Evolutionary conservation across 2,888 invertebrate genomes (phyloP), one percentile per base, ranked within the genome.

Genomic region (Graphium colonna): DNA sequence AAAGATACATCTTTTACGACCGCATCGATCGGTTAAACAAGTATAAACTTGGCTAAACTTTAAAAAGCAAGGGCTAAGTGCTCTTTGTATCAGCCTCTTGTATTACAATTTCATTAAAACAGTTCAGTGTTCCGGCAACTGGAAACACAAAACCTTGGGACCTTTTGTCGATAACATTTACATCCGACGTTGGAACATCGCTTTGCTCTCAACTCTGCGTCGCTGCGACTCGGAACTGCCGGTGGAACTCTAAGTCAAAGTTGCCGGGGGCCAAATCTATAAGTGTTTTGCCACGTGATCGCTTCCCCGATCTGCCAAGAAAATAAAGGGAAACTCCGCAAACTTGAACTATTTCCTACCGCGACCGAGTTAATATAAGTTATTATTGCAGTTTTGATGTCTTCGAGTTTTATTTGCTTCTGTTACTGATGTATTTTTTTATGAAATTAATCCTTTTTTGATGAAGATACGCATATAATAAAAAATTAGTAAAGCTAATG

Each of bases 211-310:
- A 87, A 84, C 85, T 75, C 72, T 71, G 72, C 68, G 68, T 73
- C 67, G 65, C 58, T 59, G 39, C 60, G 60, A 61, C 67, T 68
- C 57, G 60, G 51, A 68, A 65, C 65, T 68, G 63, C 67, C 65
- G 64, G 60, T 75, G 75, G 73, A 82, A 82, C 77, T 77, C 64
- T 73, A 73, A 86, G 85, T 84, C 85, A 85, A 82, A 87, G 79
- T 87, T 87, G 76, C 85, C 79, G 63, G 68, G 74, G 84, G 87
- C 83, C 73, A 83, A 86, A 87, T 84, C 83, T 78, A 84, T 86
- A 85, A 84, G 77, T 84, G 77, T 86, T 85, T 86, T 85, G 83
- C 86, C 85, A 87, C 87, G 84, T 86, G 88, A 88, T 86, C 85
- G 84, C 80, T 82, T 85, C 77, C 75, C 80, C 82, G 82, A 84